phyloP scores from a whole-genome alignment of 2,797 vertebrate genomes.

The Apodemus agrarius region DNA sequence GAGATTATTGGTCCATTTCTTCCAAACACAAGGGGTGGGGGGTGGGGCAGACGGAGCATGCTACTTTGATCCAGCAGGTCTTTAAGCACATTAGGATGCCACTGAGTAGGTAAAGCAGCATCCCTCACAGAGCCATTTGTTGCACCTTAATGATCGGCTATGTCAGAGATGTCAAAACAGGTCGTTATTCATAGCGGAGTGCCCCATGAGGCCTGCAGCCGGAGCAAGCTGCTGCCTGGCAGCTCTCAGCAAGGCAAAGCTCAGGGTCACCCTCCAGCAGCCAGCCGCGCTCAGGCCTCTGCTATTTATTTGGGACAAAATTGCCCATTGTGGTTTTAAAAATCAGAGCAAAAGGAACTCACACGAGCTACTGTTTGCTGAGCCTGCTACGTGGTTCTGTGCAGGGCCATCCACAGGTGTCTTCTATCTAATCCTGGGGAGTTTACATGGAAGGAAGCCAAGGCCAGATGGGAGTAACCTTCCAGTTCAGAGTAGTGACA shows the following conservation, averaged over 20 bases:
- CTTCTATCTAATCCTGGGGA: neutral
- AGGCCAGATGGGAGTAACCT: neutral
- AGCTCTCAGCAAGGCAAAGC: neutral
- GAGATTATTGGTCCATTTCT: neutral
- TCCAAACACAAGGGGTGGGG: too few relatives aligned
- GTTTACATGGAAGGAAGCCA: neutral
- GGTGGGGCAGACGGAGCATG: neutral
- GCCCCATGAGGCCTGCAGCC: neutral
- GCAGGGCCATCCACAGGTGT: accelerated
- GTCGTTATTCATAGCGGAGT: neutral
- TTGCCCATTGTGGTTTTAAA: neutral
- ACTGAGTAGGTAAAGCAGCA: slow-evolving; percentile 17
- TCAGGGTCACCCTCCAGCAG: neutral
- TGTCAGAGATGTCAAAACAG: slow-evolving; percentile 51
- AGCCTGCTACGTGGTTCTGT: neutral
- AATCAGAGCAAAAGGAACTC: neutral
- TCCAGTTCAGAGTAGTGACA: neutral
- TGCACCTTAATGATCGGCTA: slow-evolving; percentile 4
- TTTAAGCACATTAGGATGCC: slow-evolving; percentile 28
- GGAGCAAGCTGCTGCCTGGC: neutral
- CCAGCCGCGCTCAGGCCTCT: neutral
- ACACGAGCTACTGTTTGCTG: neutral
- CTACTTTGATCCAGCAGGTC: neutral
- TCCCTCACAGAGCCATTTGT: neutral
- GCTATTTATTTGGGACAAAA: neutral